phyloP scores from a whole-genome alignment of 2,888 invertebrate genomes.

The Ectemnius lituratus region DNA sequence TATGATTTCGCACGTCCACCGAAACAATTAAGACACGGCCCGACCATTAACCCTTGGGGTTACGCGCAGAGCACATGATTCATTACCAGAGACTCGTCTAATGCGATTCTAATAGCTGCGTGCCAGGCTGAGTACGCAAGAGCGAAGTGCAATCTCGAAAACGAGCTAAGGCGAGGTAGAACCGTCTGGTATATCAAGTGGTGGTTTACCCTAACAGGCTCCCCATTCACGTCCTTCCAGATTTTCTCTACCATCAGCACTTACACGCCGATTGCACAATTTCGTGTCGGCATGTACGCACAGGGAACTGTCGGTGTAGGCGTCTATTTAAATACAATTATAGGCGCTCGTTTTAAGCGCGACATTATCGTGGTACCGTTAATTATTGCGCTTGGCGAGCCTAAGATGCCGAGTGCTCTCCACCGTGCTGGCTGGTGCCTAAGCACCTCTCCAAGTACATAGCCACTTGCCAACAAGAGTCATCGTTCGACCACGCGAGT shows the following conservation, averaged over 20 bases:
- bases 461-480: no score
- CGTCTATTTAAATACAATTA: slow-evolving; percentile 17
- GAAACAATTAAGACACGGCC: slow-evolving; percentile 64
- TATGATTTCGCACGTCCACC: slow-evolving; percentile 14
- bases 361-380: slow-evolving; percentile 12
- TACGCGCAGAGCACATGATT: slow-evolving; percentile 45
- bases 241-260: slow-evolving; percentile 18
- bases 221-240: slow-evolving; percentile 46
- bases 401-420: no score
- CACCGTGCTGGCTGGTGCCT: no score
- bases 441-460: no score
- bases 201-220: slow-evolving; percentile 35
- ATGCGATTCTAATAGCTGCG: slow-evolving; percentile 62
- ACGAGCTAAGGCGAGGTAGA: no score
- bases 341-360: not conserved
- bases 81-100: slow-evolving; percentile 53
- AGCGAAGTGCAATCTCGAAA: no score
- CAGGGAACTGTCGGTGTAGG: not conserved
- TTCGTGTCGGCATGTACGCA: slow-evolving; percentile 16
- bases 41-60: slow-evolving; percentile 53
- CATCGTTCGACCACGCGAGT: no score
- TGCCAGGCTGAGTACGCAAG: slow-evolving; percentile 16
- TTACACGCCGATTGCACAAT: slow-evolving; percentile 42
- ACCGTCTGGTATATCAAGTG: slow-evolving; percentile 10
- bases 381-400: slow-evolving; percentile 3